A percentile compares a stretch with the other conserved stretches of the same genome.
These are phyloP conservation scores for Sorex fumeus DNA, from an alignment of 2,113 vertebrate species.

Conservation along the genomic window DNA sequence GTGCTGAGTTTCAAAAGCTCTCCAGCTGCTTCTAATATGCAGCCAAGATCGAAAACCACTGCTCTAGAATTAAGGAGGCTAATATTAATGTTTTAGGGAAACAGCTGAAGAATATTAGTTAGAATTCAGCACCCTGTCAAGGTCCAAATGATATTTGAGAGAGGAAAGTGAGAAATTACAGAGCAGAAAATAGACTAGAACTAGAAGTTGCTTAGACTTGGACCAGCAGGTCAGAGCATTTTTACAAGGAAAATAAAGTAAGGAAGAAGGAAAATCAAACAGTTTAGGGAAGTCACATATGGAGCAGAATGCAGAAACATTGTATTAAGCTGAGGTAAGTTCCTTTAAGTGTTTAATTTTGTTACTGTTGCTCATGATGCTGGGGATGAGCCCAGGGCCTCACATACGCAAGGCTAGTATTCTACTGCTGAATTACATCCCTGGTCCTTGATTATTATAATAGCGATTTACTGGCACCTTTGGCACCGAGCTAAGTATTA, in stretches of 20 bases:
- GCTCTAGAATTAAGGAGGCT: background rate
- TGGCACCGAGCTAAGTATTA: background rate
- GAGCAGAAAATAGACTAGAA: slow-evolving; percentile 14
- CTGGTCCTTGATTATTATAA: background rate
- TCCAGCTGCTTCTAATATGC: background rate
- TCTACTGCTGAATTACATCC: too few relatives aligned
- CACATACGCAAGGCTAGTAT: too few relatives aligned
- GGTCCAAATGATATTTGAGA: background rate
- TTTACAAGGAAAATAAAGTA: background rate
- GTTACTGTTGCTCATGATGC: too few relatives aligned
- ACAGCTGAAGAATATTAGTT: background rate
- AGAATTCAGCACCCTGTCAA: slow-evolving; percentile 22
- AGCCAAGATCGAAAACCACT: slow-evolving; percentile 3
- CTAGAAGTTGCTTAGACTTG: slow-evolving; percentile 16
- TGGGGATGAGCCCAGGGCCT: too few relatives aligned
- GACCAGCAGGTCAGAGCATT: background rate
- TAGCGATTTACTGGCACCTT: background rate
- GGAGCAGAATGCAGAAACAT: background rate
- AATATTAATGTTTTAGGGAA: slow-evolving; percentile 21
- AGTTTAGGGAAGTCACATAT: background rate
- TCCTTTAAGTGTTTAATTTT: background rate
- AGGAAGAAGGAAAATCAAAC: slow-evolving; percentile 14
- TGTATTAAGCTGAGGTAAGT: background rate
- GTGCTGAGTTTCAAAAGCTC: slow-evolving; percentile 15
- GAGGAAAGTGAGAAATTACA: slow-evolving; percentile 22